These are phyloP conservation scores for Aleiodes sp. DNA, from an alignment of 1,140 invertebrate species.

Conservation along the genomic window DNA sequence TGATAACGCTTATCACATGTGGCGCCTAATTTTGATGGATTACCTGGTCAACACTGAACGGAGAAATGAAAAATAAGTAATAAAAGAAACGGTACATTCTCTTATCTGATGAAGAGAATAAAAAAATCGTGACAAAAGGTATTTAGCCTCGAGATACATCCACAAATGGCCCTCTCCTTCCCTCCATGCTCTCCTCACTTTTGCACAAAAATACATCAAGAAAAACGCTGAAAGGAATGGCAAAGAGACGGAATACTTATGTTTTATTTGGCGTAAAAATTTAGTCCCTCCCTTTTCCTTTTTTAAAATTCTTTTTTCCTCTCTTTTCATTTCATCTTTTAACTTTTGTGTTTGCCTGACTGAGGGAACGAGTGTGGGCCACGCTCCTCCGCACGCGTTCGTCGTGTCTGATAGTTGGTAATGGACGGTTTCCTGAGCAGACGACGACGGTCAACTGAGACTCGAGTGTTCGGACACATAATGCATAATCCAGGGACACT, in stretches of 20 bases:
- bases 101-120: neutral
- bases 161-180: neutral
- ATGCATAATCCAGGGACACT: neutral
- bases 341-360: neutral
- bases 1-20: neutral
- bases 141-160: neutral
- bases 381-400: constrained; percentile 35
- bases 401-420: constrained; percentile 52
- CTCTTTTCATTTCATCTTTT: neutral
- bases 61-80: neutral
- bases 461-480: neutral
- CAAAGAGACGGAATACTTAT: neutral
- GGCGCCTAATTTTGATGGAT: neutral
- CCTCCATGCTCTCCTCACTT: neutral
- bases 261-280: neutral
- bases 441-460: constrained; percentile 41
- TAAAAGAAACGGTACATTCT: no score
- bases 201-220: neutral
- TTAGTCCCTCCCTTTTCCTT: neutral
- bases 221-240: neutral
- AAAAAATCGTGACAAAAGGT: neutral
- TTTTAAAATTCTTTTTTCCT: neutral
- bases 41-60: neutral
- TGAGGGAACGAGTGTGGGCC: constrained; percentile 27
- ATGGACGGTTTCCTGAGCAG: constrained; percentile 60